A percentile compares a stretch with the other conserved stretches of the same genome.
Evolutionary conservation across 2,113 vertebrate genomes (phyloP).

Genomic region (Mesitornis unicolor): DNA sequence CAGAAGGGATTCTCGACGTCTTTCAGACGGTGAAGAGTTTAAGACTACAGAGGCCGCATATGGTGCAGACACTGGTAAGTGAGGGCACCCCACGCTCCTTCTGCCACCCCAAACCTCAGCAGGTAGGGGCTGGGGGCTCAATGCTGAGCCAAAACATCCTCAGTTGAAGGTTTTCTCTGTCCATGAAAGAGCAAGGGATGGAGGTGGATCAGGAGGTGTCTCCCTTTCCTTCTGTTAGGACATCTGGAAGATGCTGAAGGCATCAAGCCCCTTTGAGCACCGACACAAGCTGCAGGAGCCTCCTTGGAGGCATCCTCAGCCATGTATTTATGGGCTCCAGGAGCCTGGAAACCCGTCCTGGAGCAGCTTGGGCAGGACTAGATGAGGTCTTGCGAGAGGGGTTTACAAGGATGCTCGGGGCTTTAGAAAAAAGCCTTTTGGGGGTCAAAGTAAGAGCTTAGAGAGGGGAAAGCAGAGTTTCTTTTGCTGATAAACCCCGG

Average conservation of each 20-base stretch:
- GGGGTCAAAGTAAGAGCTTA: neutral
- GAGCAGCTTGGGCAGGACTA: neutral
- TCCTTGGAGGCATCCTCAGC: neutral
- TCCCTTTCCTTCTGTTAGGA: neutral
- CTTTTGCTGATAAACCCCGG: neutral
- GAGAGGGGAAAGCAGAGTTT: neutral
- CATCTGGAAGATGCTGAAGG: neutral
- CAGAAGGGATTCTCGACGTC: constrained; percentile 96
- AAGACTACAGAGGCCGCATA: constrained; percentile 96
- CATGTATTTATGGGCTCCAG: fast-evolving
- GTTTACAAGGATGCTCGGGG: neutral
- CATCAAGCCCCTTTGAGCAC: too few relatives aligned
- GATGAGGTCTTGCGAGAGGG: neutral
- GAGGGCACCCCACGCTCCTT: neutral
- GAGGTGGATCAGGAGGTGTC: neutral
- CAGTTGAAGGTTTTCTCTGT: neutral
- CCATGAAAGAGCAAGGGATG: neutral
- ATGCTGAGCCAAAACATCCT: neutral
- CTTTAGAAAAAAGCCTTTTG: fast-evolving
- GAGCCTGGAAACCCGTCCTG: neutral
- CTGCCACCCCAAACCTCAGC: neutral
- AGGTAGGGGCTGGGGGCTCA: neutral
- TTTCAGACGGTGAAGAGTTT: constrained; percentile 99
- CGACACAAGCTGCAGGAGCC: neutral
- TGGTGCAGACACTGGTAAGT: constrained; percentile 99